Evolutionary conservation across 37 sponge, comb jelly and placozoan species (phyloP), one percentile per base, ranked within the genome.

Genomic region (Aplysina aerophoba): DNA sequence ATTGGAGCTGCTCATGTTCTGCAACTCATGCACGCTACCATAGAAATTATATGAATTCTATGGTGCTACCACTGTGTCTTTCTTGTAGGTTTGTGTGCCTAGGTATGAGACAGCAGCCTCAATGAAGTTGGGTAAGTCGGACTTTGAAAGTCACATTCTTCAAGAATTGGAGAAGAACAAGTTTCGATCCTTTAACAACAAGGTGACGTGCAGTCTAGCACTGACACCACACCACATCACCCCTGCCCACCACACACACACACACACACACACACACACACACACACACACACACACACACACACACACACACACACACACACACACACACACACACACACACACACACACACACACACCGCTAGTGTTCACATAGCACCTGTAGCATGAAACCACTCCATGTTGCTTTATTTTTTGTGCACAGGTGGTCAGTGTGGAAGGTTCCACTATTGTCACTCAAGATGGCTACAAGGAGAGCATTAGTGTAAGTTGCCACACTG

Each of bases 81-180:
- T 60, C n/a, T 0, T 72, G 13, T 62, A 95, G 96, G 64, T 95
- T 19, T 93, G 84, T 82, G 88, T 95, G 8, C 96, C 96, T 13
- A 38, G 96, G 12, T 54, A 59, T 37, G 96, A 88, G 39, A 84
- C 87, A 4, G 89, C 85, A 20, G 86, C 75, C 0, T 77, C 89
- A 15, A 85, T 93, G 58, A 90, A 82, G 37, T 58, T 91, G 56
- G 57, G 39, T 35, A 65, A 73, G 38, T 81, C 31, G 15, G 93
- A 95, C 74, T 90, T 95, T 75, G 96, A 95, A 86, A 95, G 82
- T 33, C 96, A 95, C 77, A 84, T 92, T 74, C 74, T 95, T 0
- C 58, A 60, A 24, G 82, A 36, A 22, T 6, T 12, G 31, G 59
- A 38, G 0, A 68, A 50, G 8, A 37, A 69, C 55, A 53, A 34